phyloP scores from a whole-genome alignment of 2,113 vertebrate genomes.

The Solenodon paradoxus region DNA sequence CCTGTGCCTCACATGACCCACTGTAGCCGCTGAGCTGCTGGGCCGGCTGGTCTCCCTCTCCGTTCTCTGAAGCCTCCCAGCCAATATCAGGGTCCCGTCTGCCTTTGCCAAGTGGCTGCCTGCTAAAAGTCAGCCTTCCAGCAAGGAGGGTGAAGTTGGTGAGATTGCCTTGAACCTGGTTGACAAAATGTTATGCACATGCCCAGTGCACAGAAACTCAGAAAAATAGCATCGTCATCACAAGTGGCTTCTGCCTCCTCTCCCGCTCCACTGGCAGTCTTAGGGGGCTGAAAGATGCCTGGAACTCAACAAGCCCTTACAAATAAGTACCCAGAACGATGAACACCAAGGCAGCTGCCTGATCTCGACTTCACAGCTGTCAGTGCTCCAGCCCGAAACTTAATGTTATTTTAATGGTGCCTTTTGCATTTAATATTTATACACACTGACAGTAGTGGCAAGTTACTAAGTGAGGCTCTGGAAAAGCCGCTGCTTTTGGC shows the following conservation, averaged over 20 bases:
- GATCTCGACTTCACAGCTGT: not conserved
- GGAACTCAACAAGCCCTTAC: not conserved
- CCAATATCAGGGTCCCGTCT: not conserved
- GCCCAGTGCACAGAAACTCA: not conserved
- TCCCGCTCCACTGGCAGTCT: not conserved
- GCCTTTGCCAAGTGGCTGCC: not conserved
- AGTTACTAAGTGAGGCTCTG: slow-evolving; percentile 65
- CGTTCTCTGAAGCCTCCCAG: not conserved
- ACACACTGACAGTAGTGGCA: slow-evolving; percentile 29
- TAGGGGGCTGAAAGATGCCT: not conserved
- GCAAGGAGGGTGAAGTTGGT: not conserved
- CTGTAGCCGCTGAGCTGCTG: not conserved
- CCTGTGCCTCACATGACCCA: accelerated
- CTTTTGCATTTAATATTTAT: slow-evolving; percentile 67
- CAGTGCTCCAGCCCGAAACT: not conserved
- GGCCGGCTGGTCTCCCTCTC: not conserved
- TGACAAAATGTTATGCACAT: not conserved
- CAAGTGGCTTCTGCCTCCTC: not conserved
- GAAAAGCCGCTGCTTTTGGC: slow-evolving; percentile 62
- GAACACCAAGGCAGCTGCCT: not conserved
- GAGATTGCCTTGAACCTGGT: accelerated
- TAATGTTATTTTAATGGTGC: not conserved
- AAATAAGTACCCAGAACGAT: not conserved
- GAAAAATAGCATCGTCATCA: not conserved
- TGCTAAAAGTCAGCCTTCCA: not conserved